phyloP scores from a whole-genome alignment of 2,888 invertebrate genomes.

The Cancer borealis region DNA sequence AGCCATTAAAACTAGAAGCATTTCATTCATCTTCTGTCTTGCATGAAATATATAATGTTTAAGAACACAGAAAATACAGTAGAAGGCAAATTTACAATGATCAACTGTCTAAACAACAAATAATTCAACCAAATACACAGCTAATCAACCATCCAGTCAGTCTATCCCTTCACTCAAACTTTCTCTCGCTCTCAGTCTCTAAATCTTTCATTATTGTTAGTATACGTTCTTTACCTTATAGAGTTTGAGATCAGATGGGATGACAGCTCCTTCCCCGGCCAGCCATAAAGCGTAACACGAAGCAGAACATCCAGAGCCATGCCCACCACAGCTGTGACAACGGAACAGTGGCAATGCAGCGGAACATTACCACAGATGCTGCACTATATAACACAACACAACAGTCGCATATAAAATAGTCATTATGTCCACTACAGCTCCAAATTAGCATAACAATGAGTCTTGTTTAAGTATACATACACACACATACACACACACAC shows the following conservation, averaged over 20 bases:
- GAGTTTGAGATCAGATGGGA: constrained; percentile 49
- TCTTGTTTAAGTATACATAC: not conserved
- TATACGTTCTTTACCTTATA: not conserved
- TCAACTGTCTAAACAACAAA: too few species aligned
- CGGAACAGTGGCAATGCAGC: not conserved
- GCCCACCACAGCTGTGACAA: not conserved
- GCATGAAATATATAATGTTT: too few species aligned
- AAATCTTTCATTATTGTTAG: not conserved
- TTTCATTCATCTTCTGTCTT: too few species aligned
- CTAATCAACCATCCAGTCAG: too few species aligned
- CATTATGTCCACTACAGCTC: not conserved
- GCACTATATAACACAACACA: not conserved
- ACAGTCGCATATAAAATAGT: not conserved
- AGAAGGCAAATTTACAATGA: too few species aligned
- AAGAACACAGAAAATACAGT: too few species aligned
- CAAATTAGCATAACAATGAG: too few species aligned
- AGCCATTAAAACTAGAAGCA: not conserved
- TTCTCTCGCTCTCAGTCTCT: too few species aligned
- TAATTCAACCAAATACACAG: too few species aligned
- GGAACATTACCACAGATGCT: not conserved
- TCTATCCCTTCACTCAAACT: too few species aligned
- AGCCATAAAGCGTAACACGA: constrained; percentile 50
- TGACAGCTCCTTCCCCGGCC: constrained; percentile 54
- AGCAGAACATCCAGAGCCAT: constrained; percentile 27
- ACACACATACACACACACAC: not conserved